These are phyloP conservation scores for Digitonthophagus gazella DNA, from an alignment of 2,888 invertebrate genomes.

Conservation along the genomic window DNA sequence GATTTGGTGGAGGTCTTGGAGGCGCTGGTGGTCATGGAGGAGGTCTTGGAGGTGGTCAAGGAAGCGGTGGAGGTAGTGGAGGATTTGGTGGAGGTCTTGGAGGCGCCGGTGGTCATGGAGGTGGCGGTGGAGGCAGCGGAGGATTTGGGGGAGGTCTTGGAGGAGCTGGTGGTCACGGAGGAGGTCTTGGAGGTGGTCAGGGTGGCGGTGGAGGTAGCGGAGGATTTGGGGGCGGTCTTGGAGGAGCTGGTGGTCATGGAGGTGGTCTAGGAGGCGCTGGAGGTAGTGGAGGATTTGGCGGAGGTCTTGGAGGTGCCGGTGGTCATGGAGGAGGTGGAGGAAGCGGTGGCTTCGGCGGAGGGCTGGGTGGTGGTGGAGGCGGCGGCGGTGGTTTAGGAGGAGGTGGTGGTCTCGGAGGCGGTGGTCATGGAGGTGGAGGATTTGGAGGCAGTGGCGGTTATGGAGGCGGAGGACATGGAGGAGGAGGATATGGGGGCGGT, in stretches of 20 bases:
- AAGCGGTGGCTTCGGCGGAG: slow-evolving; percentile 26
- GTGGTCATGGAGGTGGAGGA: too few species aligned
- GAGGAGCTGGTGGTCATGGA: slow-evolving; percentile 17
- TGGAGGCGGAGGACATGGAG: not conserved
- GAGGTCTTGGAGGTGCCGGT: slow-evolving; percentile 7
- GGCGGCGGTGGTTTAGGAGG: not conserved
- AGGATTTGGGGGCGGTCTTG: slow-evolving; percentile 19
- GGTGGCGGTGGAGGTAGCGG: slow-evolving; percentile 17
- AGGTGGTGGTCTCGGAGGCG: too few species aligned
- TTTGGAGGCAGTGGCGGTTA: not conserved
- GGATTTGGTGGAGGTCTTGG: slow-evolving; percentile 19
- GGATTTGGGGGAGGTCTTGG: slow-evolving; percentile 19
- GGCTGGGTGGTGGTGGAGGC: not conserved
- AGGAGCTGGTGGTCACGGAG: slow-evolving; percentile 21
- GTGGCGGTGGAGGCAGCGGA: slow-evolving; percentile 14
- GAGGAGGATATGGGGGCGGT: not conserved
- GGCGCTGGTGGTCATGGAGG: slow-evolving; percentile 19
- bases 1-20: slow-evolving; percentile 2
- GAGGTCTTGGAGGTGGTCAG: slow-evolving; percentile 17
- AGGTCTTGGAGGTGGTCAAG: slow-evolving; percentile 18
- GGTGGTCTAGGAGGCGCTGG: slow-evolving; percentile 17
- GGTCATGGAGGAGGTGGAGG: slow-evolving; percentile 12
- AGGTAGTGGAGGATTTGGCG: slow-evolving; percentile 18
- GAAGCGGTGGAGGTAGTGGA: slow-evolving; percentile 17
- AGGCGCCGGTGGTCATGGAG: slow-evolving; percentile 1